Evolutionary conservation across 2,888 invertebrate species (phyloP).

Genomic region (Liposcelis brunnea): DNA sequence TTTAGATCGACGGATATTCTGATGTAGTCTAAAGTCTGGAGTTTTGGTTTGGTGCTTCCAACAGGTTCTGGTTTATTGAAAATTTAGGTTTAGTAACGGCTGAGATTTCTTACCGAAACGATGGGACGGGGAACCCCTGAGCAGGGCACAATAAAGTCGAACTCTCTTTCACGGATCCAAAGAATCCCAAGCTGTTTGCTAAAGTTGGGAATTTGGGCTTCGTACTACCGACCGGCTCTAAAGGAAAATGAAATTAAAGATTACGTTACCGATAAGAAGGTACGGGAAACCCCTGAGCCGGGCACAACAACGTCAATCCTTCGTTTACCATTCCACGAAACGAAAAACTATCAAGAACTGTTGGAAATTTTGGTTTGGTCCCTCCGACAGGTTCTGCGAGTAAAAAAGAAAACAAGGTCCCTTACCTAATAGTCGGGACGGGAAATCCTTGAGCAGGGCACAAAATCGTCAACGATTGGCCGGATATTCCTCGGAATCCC

Average conservation of each 20-base stretch:
- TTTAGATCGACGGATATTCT: slow-evolving; percentile 19
- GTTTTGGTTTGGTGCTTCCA: slow-evolving; percentile 29
- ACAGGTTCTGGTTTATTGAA: slow-evolving; percentile 18
- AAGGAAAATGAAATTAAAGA: not conserved
- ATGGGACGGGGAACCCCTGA: slow-evolving; percentile 56
- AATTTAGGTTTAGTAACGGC: too few relatives aligned
- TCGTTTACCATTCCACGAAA: slow-evolving; percentile 23
- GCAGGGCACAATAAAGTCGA: slow-evolving; percentile 53
- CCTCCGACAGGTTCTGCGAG: slow-evolving; percentile 37
- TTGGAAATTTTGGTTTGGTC: slow-evolving; percentile 42
- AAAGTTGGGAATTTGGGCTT: slow-evolving; percentile 19
- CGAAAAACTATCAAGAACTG: slow-evolving; percentile 29
- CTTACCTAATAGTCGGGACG: slow-evolving; percentile 6
- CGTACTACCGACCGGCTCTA: slow-evolving; percentile 21
- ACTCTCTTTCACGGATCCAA: slow-evolving; percentile 23
- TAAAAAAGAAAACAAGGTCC: slow-evolving; percentile 13
- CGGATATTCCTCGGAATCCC: slow-evolving; percentile 23
- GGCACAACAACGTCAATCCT: slow-evolving; percentile 30
- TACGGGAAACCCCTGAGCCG: slow-evolving; percentile 35
- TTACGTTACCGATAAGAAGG: slow-evolving; percentile 29
- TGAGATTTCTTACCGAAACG: slow-evolving; percentile 44
- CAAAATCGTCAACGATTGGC: slow-evolving; percentile 29
- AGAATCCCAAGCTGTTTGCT: slow-evolving; percentile 11
- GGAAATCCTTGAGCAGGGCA: slow-evolving; percentile 40
- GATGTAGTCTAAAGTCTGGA: slow-evolving; percentile 28